Base-by-base conservation (phyloP, 1,140 invertebrate species). In the Apolygus lucorum region DNA sequence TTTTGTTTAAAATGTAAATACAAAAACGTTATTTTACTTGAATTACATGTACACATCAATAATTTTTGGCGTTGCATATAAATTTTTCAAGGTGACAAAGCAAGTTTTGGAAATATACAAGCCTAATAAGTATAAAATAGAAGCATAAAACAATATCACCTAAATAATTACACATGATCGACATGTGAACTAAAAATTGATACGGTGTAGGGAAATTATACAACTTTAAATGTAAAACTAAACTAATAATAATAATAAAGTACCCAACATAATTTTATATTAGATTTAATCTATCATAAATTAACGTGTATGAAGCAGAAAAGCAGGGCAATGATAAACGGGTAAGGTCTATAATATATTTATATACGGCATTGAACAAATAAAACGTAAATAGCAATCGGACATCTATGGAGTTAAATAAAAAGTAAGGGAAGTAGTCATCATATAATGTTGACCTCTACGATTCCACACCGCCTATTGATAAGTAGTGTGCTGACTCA, bases 101-200 rank as follows among this genome's bases (percentile, higher is more conserved):
- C 54, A 59, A 59, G 54, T 59, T 42, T n/a, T 59, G 54, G 22
- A 59, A 59, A 59, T 59, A 59, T 24, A 59, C 54, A 59, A 59
- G 54, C 54, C 54, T 59, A 17, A 22, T 24, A 24, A 14, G 11
- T 59, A 59, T 59, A 59, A 59, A 59, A 59, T 59, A 59, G 13
- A 59, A 59, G 22, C 54, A 22, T 59, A 59, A 59, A 59, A 59
- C 22, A 59, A 59, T 24, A 59, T 59, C 54, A 59, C 54, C 54
- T 59, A 59, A 59, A 59, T 59, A 59, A 59, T 59, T 59, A 59
- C 54, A 24, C 54, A 59, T 17, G 54, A 22, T 21, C 11, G 22
- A 22, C 54, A 17, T 59, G 54, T 24, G 22, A 59, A 59, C 54
- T 59, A 59, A 59, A 59, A 59, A 59, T 59, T 59, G 54, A 59